Evolutionary conservation across 2,888 invertebrate genomes (phyloP), one percentile per base, ranked within the genome.

Genomic region (Ellobium chinense): DNA sequence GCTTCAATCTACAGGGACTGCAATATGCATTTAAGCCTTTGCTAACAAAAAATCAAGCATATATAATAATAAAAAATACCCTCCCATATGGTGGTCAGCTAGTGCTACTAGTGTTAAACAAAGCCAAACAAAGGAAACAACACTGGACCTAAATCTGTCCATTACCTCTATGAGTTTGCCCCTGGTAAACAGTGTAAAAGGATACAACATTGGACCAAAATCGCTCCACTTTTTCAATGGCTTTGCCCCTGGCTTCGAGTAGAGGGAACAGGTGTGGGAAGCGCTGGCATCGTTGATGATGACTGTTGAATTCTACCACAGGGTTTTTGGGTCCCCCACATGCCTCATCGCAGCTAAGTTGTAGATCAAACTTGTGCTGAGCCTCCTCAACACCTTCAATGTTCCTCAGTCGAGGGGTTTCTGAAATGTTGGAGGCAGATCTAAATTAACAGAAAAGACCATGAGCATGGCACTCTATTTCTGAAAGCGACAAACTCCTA

Each of bases 191-290:
- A n/a, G n/a, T n/a, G n/a, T 18, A 5, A 29, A 78, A 78, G 78
- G 78, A 78, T 78, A 78, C 78, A 24, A 65, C 78, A 63, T 69
- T 36, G 18, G 63, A 18, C 78, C 78, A 78, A 5, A 78, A 65
- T 2, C 65, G 39, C 21, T 72, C 56, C 3, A 78, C 34, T 36
- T 78, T 34, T n/a, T 27, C 31, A 3, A 56, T 65, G 12, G 56
- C 65, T 21, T 37, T 21, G n/a, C 62, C 24, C 24, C 78, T 72
- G 14, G 63, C 65, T n/a, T 78, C 46, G 2, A 54, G 7, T 4
- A 72, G 72, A n/a, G 72, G 72, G 4, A 56, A 31, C 21, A 63
- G 21, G n/a, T 24, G 18, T 27, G 78, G 72, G 37, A 72, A 72
- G 46, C 29, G 27, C 31, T 46, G 18, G 60, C 46, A 78, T 1